Evolutionary conservation across 2,888 invertebrate species (phyloP), one percentile per base, ranked within the genome.

Genomic region (Diploptera punctata): DNA sequence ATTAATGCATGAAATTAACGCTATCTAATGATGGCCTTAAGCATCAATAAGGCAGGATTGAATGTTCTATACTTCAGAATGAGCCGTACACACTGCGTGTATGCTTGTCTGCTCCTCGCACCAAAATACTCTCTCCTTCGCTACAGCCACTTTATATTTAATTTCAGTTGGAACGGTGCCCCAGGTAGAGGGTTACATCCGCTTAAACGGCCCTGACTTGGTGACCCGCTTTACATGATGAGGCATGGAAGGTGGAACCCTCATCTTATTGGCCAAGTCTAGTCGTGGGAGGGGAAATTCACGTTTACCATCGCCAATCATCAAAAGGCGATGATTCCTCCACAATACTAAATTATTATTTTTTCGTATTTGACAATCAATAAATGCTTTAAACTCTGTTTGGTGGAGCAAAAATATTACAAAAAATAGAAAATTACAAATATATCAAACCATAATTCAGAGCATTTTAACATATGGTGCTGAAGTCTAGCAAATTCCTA

Each of bases 81-180:
- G n/a, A n/a, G n/a, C n/a, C n/a, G n/a, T n/a, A n/a, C n/a, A n/a
- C n/a, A n/a, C n/a, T n/a, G n/a, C n/a, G n/a, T n/a, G n/a, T n/a
- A n/a, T 47, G 47, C 47, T 13, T 9, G 7, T 5, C 16, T 3
- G 47, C 38, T 47, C 52, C 52, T 19, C 4, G 4, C 52, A 52
- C 52, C 4, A 24, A 54, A 24, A 54, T 24, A 24, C 54, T 54
- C 54, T 19, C 26, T 24, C 26, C 44, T 24, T 18, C 43, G 3
- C 43, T 43, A 26, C 19, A 38, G 43, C 62, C 19, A 43, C 24
- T 65, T 65, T 65, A 65, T 24, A 65, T 65, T 43, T 38, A 65
- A 65, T 65, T 65, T 43, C 10, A n/a, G 21, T 65, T 65, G 62
- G 62, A 65, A 65, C 43, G 43, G 38, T 65, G 62, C 43, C 43